phyloP scores from a whole-genome alignment of 23 tunicate genomes.

The Oikopleura vanhoeffeni region DNA sequence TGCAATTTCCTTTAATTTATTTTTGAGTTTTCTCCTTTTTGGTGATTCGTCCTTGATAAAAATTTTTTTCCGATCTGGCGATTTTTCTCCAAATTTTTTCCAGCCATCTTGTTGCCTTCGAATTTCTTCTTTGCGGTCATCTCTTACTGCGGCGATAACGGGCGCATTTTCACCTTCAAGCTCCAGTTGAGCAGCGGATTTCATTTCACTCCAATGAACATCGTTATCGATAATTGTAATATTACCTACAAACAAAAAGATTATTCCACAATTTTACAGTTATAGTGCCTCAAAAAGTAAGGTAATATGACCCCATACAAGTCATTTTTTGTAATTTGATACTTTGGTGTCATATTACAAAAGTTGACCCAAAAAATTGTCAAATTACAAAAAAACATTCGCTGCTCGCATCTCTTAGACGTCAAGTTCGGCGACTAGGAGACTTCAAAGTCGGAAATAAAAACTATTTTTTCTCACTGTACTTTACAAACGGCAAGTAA shows the following conservation, averaged over 20 bases:
- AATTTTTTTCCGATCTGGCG: neutral
- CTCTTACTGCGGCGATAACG: neutral
- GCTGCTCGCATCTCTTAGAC: too few relatives aligned
- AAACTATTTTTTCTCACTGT: too few relatives aligned
- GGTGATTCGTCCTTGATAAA: neutral
- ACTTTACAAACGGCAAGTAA: too few relatives aligned
- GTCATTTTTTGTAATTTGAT: too few relatives aligned
- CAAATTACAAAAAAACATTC: too few relatives aligned
- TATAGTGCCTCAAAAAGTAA: neutral
- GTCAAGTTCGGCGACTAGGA: too few relatives aligned
- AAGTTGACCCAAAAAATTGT: too few relatives aligned
- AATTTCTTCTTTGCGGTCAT: neutral
- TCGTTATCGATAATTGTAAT: neutral
- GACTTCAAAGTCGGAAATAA: too few relatives aligned
- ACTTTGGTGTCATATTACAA: too few relatives aligned
- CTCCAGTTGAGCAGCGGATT: neutral
- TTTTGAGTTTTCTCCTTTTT: neutral
- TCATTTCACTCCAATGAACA: neutral
- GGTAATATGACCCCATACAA: too few relatives aligned
- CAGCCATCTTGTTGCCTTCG: neutral
- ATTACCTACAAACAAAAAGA: neutral
- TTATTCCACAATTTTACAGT: neutral
- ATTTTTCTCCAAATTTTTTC: neutral
- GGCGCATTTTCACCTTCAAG: conserved; percentile 6
- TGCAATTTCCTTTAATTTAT: too few relatives aligned